Evolutionary conservation across 2,888 invertebrate species (phyloP).

Genomic region (Meta bourneti): DNA sequence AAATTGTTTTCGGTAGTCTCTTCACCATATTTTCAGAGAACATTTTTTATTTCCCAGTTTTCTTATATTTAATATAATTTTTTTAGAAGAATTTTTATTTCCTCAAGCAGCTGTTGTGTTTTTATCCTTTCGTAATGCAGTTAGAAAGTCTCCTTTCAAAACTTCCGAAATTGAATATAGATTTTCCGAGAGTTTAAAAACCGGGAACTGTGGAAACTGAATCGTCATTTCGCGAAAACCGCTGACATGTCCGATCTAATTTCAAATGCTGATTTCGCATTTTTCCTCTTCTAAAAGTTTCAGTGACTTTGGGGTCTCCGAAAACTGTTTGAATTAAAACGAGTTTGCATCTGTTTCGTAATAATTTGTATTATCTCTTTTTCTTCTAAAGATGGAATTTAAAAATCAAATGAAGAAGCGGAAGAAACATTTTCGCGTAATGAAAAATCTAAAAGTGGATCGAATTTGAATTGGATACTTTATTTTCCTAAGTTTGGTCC

Average conservation of each 20-base stretch:
- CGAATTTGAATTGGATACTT: constrained; percentile 55
- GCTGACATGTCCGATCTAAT: constrained; percentile 59
- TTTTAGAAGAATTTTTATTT: neutral
- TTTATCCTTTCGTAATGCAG: neutral
- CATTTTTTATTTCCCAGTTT: neutral
- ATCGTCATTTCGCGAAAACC: constrained; percentile 8
- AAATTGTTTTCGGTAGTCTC: neutral
- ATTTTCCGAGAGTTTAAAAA: constrained; percentile 40
- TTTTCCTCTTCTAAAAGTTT: constrained; percentile 18
- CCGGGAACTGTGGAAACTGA: constrained; percentile 9
- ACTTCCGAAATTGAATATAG: constrained; percentile 71
- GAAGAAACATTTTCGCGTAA: constrained; percentile 58
- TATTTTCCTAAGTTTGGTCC: constrained; percentile 24
- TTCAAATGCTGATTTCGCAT: constrained; percentile 62
- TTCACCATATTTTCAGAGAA: neutral
- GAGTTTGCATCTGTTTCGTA: constrained; percentile 27
- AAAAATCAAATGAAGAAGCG: constrained; percentile 12
- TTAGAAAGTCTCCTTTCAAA: constrained; percentile 12
- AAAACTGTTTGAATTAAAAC: constrained; percentile 66
- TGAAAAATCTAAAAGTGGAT: constrained; percentile 57
- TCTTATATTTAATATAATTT: neutral
- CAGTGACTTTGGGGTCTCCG: constrained; percentile 32
- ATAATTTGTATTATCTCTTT: constrained; percentile 30
- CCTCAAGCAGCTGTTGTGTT: neutral
- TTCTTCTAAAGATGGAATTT: constrained; percentile 24